Base-by-base conservation (phyloP, 2,888 invertebrate genomes). In the Ariolimax columbianus region DNA sequence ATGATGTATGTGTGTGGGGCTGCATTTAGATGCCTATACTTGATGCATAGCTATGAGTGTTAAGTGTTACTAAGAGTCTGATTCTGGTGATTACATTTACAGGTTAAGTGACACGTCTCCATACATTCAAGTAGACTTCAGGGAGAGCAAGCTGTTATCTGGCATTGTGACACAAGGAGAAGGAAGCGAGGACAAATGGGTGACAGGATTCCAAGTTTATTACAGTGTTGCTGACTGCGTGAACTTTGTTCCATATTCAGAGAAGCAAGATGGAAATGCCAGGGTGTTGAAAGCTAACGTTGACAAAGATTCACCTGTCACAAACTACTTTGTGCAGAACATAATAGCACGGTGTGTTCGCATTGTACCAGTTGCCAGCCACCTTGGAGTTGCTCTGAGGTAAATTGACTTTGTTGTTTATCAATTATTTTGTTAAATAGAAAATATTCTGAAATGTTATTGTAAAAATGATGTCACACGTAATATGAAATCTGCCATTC, bases 101-200 rank as follows among this genome's bases (percentile, higher is more conserved):
- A 84, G 84, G 33, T 43, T 59, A n/a, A 38, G 17, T 80, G 84
- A 84, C 66, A 47, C 4, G 14, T 14, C 63, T 19, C 80, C 84
- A n/a, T 84, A 81, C 51, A 90, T 90, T 43, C 88, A 90, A 79
- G 90, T 91, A 0, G 89, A 91, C 72, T 89, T 91, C 84, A 36
- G 88, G 72, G 88, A 87, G 0, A 87, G 88, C 7, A 88, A 90
- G 59, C 86, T 88, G 55, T 73, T 91, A 23, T 88, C 88, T 30
- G 91, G 90, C 30, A 88, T 91, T 26, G 77, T 87, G n/a, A 91
- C 90, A 23, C 90, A 91, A 82, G 91, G 91, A 9, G 84, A 87
- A 72, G 84, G 89, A 0, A 88, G 88, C 89, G 86, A 86, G 55
- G 89, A 33, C 89, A 91, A 87, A 81, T 91, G 90, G 91, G 86